A percentile compares a stretch with the other conserved stretches of the same genome.
Evolutionary conservation across 2,797 vertebrate species (phyloP).

Genomic region (Xiphophorus birchmanni): DNA sequence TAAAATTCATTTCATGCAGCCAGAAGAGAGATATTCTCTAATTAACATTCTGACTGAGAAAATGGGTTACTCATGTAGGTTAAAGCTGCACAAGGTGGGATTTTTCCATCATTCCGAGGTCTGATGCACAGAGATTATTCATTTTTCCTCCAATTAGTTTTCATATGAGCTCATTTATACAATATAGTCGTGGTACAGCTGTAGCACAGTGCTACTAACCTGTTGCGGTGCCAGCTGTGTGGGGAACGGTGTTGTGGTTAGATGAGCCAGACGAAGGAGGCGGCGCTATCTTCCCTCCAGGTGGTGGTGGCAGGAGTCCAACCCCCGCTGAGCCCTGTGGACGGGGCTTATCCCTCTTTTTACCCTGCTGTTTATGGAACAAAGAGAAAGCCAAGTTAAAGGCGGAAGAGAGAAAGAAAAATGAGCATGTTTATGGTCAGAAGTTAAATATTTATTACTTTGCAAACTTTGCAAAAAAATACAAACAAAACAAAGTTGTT

Average conservation of each 20-base stretch:
- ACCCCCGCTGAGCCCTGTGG: conserved; percentile 81
- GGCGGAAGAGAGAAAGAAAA: background rate
- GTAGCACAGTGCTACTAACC: conserved; percentile 24
- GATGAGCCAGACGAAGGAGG: conserved; percentile 68
- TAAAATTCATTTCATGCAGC: conserved; percentile 14
- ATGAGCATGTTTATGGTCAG: background rate
- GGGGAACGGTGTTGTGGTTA: conserved; percentile 74
- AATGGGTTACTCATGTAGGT: conserved; percentile 17
- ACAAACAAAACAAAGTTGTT: background rate
- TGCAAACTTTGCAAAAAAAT: too few relatives aligned
- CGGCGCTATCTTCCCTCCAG: conserved; percentile 86
- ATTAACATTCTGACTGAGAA: conserved; percentile 9
- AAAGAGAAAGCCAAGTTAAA: background rate
- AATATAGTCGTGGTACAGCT: background rate
- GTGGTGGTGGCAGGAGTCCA: conserved; percentile 90
- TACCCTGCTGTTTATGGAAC: conserved; percentile 79
- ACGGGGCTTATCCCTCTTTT: conserved; percentile 88
- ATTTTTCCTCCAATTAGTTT: background rate
- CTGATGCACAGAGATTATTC: background rate
- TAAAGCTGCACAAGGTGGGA: conserved; percentile 1
- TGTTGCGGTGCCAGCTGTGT: conserved; percentile 52
- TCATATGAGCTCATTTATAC: background rate
- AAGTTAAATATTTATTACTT: too few relatives aligned
- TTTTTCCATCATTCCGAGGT: background rate
- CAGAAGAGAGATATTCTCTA: background rate